phyloP scores from a whole-genome alignment of 2,113 vertebrate genomes.

The Passerina amoena region DNA sequence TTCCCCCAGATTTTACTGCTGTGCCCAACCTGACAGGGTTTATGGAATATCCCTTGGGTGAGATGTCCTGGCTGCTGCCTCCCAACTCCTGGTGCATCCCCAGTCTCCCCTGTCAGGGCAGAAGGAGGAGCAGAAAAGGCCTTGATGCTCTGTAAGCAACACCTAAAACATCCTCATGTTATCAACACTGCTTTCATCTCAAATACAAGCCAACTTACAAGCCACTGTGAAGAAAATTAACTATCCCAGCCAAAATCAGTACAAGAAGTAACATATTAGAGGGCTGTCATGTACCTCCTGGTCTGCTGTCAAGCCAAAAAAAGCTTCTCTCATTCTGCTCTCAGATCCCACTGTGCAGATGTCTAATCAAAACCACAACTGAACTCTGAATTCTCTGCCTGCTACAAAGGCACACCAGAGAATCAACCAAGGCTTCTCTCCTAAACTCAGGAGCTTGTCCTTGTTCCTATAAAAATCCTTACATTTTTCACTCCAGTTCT shows the following conservation, averaged over 20 bases:
- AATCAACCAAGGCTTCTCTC: background rate
- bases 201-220: background rate
- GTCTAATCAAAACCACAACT: background rate
- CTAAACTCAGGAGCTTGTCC: background rate
- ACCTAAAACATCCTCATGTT: background rate
- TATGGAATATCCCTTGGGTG: background rate
- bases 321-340: background rate
- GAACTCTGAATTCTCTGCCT: background rate
- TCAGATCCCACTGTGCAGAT: background rate
- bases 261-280: background rate
- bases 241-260: background rate
- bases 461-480: background rate
- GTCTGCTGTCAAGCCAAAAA: background rate
- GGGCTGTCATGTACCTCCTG: background rate
- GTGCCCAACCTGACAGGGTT: fast-evolving
- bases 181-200: background rate
- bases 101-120: background rate
- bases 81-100: background rate
- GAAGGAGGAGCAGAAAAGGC: background rate
- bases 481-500: background rate
- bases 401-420: background rate
- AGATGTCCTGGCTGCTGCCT: background rate
- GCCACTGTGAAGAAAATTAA: background rate
- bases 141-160: background rate
- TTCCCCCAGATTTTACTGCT: background rate